phyloP scores from a whole-genome alignment of 2,888 invertebrate species.

The Macrophya alboannulata region DNA sequence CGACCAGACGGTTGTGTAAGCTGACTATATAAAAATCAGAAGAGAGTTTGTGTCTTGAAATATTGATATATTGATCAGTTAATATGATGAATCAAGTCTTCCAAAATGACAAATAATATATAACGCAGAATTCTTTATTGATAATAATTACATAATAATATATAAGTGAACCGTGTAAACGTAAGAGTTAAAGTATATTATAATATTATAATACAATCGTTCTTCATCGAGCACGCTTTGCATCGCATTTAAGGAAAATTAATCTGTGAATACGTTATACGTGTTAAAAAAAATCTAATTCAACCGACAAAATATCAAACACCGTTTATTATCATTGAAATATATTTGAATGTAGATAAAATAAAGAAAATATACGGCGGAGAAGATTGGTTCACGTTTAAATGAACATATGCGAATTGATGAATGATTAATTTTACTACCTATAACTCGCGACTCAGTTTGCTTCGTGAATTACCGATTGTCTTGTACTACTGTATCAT shows the following conservation, averaged over 20 bases:
- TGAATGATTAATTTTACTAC: background rate
- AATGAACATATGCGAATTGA: background rate
- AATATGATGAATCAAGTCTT: conserved; percentile 69
- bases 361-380: background rate
- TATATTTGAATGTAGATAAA: background rate
- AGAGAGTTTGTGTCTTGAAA: conserved; percentile 43
- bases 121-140: conserved; percentile 57
- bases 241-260: background rate
- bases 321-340: background rate
- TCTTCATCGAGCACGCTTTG: conserved; percentile 20
- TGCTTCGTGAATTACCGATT: conserved; percentile 40
- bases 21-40: background rate
- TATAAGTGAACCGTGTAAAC: conserved; percentile 27
- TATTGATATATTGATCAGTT: conserved; percentile 39
- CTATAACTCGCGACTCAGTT: conserved; percentile 10
- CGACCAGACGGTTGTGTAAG: background rate
- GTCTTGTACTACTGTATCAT: conserved; percentile 51
- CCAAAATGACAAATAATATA: conserved; percentile 66
- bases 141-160: conserved; percentile 55
- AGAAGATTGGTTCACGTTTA: background rate
- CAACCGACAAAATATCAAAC: background rate
- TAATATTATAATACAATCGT: conserved; percentile 40
- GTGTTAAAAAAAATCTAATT: background rate
- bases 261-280: background rate
- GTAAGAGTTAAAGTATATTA: conserved; percentile 42